Percentiles rank a stretch among this genome's conserved stretches.
Conservation (phyloP, 2,113 vertebrate genomes). For the Phalacrocorax carbo region DNA sequence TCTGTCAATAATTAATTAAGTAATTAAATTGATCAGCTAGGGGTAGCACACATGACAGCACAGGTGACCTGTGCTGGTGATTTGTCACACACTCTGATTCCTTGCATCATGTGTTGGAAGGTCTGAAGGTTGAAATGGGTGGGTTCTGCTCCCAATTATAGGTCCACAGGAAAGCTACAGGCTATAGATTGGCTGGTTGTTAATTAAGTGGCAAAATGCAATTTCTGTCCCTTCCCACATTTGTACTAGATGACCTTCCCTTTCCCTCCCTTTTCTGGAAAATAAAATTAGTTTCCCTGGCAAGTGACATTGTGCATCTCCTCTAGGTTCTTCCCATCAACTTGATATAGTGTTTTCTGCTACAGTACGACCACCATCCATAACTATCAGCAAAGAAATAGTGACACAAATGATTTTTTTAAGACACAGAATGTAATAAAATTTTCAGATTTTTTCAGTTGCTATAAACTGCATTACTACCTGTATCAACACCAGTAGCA, state of each 20-base stretch:
- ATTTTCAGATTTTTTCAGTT: background rate
- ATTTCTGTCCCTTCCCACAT: conserved; percentile 21
- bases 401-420: background rate
- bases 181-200: background rate
- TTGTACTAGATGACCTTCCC: conserved; percentile 3
- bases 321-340: conserved; percentile 16
- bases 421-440: background rate
- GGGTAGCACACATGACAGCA: background rate
- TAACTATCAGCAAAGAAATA: background rate
- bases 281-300: conserved; percentile 23
- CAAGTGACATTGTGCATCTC: conserved; percentile 11
- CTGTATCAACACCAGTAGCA: background rate
- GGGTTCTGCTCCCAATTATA: background rate
- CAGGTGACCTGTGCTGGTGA: background rate
- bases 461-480: background rate
- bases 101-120: background rate
- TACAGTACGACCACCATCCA: background rate
- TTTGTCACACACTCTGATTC: background rate
- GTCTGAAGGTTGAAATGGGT: background rate
- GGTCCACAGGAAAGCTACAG: conserved; percentile 4
- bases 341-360: background rate
- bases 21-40: background rate
- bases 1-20: background rate
- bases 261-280: background rate
- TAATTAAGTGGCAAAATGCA: conserved; percentile 45